Base-by-base conservation (phyloP, 2,888 invertebrate species). In the Pelosia muscerda region DNA sequence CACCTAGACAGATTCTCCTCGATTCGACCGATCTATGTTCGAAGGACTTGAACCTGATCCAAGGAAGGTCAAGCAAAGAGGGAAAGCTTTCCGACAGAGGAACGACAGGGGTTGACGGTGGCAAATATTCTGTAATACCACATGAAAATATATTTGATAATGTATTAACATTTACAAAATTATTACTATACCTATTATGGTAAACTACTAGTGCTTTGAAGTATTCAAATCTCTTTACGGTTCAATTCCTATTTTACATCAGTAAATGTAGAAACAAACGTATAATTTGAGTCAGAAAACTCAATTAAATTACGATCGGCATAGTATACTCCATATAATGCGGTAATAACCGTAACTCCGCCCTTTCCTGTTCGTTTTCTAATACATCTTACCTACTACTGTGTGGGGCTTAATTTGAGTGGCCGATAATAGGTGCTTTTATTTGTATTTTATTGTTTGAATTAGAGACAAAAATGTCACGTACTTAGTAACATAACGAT, bases 201-300 rank as follows among this genome's bases (percentile, higher is more conserved):
- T 23, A n/a, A 22, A 34, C 34, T 63, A 26, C n/a, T 23, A 34
- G 23, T 55, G 25, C 55, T 55, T 63, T 63, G 55, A 63, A 63
- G 63, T 63, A 65, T 63, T 55, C 19, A 55, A 31, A 34, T 54
- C 34, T 56, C 38, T 55, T 25, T 9, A 31, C 19, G 38, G 55
- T 63, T 63, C 55, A n/a, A 55, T 38, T 63, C 56, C 34, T 38
- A 34, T 63, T 63, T 34, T 38, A 55, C 31, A 54, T 54, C 15
- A 31, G 23, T 23, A 59, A 59, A 59, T 34, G 34, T 38, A 38
- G 55, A 25, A 55, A 38, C 31, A 22, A 22, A 28, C 22, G 28
- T 53, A 22, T 42, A 58, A 58, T 23, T 65, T 28, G 49, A 19
- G 49, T 53, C 28, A 49, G 49, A 34, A 49, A 65, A 65, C 49